Base-by-base conservation (phyloP, 1,140 invertebrate species). In the Pseudachorutes palmiensis region DNA sequence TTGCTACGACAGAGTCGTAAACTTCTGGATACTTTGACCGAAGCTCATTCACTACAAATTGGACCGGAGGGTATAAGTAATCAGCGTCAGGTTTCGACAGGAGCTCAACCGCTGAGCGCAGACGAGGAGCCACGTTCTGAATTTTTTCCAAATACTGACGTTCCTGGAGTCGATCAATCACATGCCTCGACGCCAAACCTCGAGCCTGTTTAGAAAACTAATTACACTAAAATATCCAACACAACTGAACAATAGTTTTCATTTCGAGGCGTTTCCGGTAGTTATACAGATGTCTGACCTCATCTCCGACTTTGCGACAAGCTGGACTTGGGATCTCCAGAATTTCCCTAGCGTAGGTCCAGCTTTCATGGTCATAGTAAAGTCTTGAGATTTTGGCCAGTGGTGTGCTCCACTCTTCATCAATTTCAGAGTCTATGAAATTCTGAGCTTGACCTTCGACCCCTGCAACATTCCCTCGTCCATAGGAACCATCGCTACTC, bases 391-490 rank as follows among this genome's bases (percentile, higher is more conserved):
- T 73, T 61, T 73, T 73, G 0, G 60, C 60, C 1, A 73, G 30
- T 19, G 72, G 69, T 30, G 67, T 73, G n/a, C 65, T 62, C 72
- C 72, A 73, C 41, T 72, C 71, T n/a, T 73, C 72, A 31, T 73
- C 72, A 49, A 65, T 60, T 41, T 41, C 57, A 29, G 59, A 33
- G n/a, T 64, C 60, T 28, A 62, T 30, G 28, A 66, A 36, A 22
- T 36, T 29, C 29, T 65, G 49, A 2, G 32, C 32, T 61, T 2
- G 2, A 28, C 14, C 28, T 29, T 12, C 12, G 2, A 31, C 31
- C 3, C 19, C 19, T 12, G 28, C 5, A 2, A 61, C 14, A 61
- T n/a, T n/a, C n/a, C n/a, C 14, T 31, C 14, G 31, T 61, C n/a
- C 36, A 61, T 66, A 41, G 26, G 33, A 22, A 29, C 9, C 14